Percentiles rank a stretch among this genome's conserved stretches.
Evolutionary conservation across 2,797 vertebrate genomes (phyloP).

Genomic region (Argentina silus): DNA sequence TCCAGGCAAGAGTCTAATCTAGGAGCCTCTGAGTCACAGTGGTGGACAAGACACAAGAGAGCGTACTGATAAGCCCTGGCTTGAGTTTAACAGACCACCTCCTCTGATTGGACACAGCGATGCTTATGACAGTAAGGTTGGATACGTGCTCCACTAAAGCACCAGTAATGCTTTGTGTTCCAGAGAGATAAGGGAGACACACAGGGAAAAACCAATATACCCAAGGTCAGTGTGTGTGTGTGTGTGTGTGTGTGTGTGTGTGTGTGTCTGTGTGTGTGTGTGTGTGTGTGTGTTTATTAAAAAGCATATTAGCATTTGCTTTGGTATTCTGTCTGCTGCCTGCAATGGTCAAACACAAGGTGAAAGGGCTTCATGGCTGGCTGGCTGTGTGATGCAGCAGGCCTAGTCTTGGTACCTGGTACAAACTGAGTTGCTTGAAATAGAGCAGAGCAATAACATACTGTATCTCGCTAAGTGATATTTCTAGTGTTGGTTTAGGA

Average conservation of each 20-base stretch:
- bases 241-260: conserved; percentile 18
- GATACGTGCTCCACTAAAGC: conserved; percentile 45
- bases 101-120: conserved; percentile 53
- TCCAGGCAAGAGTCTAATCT: neutral
- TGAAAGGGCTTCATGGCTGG: neutral
- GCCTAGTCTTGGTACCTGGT: neutral
- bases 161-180: conserved; percentile 51
- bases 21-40: neutral
- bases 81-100: neutral
- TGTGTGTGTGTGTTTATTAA: conserved; percentile 30
- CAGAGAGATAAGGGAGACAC: conserved; percentile 54
- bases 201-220: conserved; percentile 73
- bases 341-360: conserved; percentile 12
- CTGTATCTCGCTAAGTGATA: no score
- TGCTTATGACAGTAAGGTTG: conserved; percentile 49
- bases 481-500: no score
- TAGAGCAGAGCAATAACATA: no score
- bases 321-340: conserved; percentile 7
- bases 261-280: conserved; percentile 16
- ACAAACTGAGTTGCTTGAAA: no score
- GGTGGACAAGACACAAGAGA: neutral
- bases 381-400: neutral
- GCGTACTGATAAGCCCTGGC: neutral
- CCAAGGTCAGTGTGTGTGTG: conserved; percentile 64
- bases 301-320: conserved; percentile 51